Percentiles rank a stretch among this genome's conserved stretches.
phyloP scores from a whole-genome alignment of 2,113 vertebrate species.

The Cervus canadensis region DNA sequence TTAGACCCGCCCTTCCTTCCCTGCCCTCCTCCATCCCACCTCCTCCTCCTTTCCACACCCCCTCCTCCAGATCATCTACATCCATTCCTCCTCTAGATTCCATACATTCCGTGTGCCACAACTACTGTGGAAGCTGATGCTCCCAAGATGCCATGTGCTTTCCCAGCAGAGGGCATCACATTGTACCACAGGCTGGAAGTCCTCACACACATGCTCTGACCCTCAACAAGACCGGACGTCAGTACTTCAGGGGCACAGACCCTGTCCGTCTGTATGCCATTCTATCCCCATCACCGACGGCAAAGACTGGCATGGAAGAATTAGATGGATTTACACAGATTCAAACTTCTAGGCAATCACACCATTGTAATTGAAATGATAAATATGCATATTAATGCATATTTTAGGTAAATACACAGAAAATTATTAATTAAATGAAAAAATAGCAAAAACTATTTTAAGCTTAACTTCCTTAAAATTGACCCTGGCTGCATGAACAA shows the following conservation, averaged over 20 bases:
- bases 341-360: no score
- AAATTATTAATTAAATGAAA: background rate
- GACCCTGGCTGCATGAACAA: background rate
- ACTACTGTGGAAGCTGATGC: background rate
- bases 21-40: background rate
- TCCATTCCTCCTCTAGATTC: background rate
- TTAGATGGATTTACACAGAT: no score
- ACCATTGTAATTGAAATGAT: no score
- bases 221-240: background rate
- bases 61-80: background rate
- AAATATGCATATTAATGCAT: no score
- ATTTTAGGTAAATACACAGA: background rate
- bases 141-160: background rate
- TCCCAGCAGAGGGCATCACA: no score
- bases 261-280: background rate
- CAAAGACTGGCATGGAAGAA: background rate
- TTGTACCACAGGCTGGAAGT: background rate
- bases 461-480: background rate
- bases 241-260: background rate
- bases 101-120: background rate
- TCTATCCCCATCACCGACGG: background rate
- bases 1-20: no score
- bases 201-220: background rate
- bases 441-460: background rate
- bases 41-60: background rate